Base-by-base conservation (phyloP, 2,888 invertebrate species). In the Scaptomyza polygonia region DNA sequence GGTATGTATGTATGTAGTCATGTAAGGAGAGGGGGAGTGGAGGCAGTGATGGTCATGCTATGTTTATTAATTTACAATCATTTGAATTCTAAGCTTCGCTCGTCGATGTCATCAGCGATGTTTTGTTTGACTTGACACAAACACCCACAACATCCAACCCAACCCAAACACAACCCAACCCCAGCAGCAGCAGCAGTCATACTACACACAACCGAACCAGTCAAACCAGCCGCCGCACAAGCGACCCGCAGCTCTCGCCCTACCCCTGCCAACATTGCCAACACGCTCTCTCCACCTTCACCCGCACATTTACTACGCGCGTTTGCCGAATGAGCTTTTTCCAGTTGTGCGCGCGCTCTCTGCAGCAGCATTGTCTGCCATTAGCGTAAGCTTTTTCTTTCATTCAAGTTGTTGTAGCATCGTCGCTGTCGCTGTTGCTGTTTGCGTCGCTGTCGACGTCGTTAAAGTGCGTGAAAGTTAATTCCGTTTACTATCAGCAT, bases 401-500 rank as follows among this genome's bases (percentile, higher is more conserved):
- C 82, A 82, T 82, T 82, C 82, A 82, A 82, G 85, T 86, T 77
- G 79, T 67, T 85, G 58, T 61, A 77, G 86, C 59, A 48, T 49
- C 61, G 71, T 45, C 61, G 56, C 2, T 2, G 58, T 39, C 42
- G 66, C 5, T 21, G 53, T n/a, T 54, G 56, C 14, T 21, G 25
- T 5, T 5, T 25, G 5, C 16, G 53, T n/a, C 62, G 59, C 42
- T 36, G 75, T 65, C 58, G 44, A 36, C 61, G 74, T 56, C 65
- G 72, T 63, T 86, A 79, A 72, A 80, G 70, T 82, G 82, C 86
- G 82, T 88, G 82, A 82, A 82, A 82, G 88, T 82, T 82, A 88
- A 88, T 82, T 88, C 86, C 82, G 88, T 86, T 82, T 82, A 82
- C 82, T 82, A 82, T 82, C 82, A 88, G 88, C 84, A 88, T 82